Percentiles rank a stretch among this genome's conserved stretches.
These are phyloP conservation scores for Standfussiana lucernea DNA, from an alignment of 2,888 invertebrate species.

Conservation along the genomic window DNA sequence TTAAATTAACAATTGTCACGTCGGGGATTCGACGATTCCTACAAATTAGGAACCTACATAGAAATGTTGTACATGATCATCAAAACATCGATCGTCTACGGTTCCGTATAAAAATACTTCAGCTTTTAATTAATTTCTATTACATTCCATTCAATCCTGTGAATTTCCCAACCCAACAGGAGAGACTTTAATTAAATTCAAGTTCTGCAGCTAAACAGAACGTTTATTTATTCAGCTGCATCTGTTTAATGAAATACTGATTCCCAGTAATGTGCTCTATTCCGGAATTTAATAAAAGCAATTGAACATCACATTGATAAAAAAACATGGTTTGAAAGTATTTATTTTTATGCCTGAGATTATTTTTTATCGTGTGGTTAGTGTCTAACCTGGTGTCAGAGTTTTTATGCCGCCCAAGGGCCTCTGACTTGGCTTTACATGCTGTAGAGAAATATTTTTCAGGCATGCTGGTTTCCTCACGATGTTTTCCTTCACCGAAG, in stretches of 20 bases:
- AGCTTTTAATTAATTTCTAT: background rate
- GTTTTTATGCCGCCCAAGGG: too few relatives aligned
- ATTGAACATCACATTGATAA: background rate
- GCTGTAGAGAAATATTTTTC: too few relatives aligned
- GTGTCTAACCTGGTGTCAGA: too few relatives aligned
- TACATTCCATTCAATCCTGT: background rate
- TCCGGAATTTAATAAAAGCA: background rate
- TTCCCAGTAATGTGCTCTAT: conserved; percentile 8
- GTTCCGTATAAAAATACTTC: background rate
- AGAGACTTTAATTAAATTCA: conserved; percentile 9
- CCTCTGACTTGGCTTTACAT: too few relatives aligned
- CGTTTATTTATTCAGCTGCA: conserved; percentile 10
- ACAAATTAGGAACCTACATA: background rate
- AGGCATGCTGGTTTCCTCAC: too few relatives aligned
- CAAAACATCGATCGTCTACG: background rate
- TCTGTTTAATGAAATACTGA: conserved; percentile 4
- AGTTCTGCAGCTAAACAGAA: background rate
- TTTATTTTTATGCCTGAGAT: background rate
- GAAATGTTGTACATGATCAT: background rate
- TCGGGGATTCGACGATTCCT: background rate
- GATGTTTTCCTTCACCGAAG: too few relatives aligned
- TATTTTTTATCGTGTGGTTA: too few relatives aligned
- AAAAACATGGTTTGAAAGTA: background rate
- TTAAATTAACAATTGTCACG: background rate
- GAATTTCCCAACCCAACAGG: background rate